Percentiles rank a stretch among this genome's conserved stretches.
phyloP scores from a whole-genome alignment of 2,888 invertebrate genomes.

The Cantharis rufa region DNA sequence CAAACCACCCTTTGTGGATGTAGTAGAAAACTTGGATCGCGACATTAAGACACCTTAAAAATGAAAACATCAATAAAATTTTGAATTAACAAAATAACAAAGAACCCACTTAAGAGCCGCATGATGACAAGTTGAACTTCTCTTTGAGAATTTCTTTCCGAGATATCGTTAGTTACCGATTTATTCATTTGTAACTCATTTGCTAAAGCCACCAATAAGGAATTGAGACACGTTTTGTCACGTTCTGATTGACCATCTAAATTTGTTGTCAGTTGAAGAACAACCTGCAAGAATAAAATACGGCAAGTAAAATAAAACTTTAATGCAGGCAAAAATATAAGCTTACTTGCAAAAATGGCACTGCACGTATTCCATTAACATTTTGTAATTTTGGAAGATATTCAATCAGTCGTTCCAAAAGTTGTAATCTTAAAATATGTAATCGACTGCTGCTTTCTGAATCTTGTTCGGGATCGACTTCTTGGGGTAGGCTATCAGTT shows the following conservation, averaged over 20 bases:
- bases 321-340: not conserved
- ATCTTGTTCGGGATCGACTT: conserved; percentile 47
- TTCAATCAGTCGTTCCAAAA: conserved; percentile 77
- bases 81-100: not conserved
- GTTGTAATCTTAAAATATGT: conserved; percentile 69
- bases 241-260: conserved; percentile 83
- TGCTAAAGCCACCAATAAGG: conserved; percentile 73
- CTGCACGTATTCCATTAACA: conserved; percentile 82
- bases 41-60: conserved; percentile 74
- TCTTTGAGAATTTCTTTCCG: conserved; percentile 71
- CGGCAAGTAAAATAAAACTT: not conserved
- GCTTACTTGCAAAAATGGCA: conserved; percentile 87
- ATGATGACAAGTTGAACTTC: conserved; percentile 89
- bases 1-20: conserved; percentile 47
- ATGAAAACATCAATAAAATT: not conserved
- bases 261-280: conserved; percentile 87
- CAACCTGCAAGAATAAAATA: conserved; percentile 61
- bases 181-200: conserved; percentile 71
- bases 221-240: conserved; percentile 77
- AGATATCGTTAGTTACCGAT: conserved; percentile 60
- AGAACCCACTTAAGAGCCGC: conserved; percentile 77
- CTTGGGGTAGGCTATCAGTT: conserved; percentile 43
- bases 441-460: conserved; percentile 57
- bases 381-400: conserved; percentile 76
- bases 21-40: conserved; percentile 64